These are phyloP conservation scores for Hafferia zeledoni DNA, from an alignment of 2,797 vertebrate genomes.

Conservation along the genomic window DNA sequence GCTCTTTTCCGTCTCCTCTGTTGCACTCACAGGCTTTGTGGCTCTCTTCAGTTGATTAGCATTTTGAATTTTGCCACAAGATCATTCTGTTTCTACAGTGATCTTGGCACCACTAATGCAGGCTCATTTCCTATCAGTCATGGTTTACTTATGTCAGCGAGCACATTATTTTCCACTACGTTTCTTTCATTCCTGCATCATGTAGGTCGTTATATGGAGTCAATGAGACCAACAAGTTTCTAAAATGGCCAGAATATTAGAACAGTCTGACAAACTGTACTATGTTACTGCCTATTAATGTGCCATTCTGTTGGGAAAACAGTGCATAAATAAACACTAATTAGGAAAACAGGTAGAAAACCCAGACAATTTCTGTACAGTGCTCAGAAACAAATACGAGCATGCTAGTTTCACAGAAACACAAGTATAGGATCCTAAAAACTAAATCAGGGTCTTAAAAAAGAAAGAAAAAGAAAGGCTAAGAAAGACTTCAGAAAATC, in stretches of 20 bases:
- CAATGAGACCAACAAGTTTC: slow-evolving; percentile 17
- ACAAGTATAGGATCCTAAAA: neutral
- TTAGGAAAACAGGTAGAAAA: slow-evolving; percentile 17
- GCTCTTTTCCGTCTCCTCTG: neutral
- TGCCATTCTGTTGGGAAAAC: slow-evolving; percentile 17
- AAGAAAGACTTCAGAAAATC: neutral
- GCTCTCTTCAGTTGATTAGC: neutral
- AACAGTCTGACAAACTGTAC: slow-evolving; percentile 10
- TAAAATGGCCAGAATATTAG: slow-evolving; percentile 37
- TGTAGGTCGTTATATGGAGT: slow-evolving; percentile 3
- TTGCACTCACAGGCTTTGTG: neutral
- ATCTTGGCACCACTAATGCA: neutral
- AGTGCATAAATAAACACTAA: slow-evolving; percentile 21
- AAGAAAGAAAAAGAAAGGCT: neutral
- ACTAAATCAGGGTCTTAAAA: neutral
- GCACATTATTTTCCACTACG: neutral
- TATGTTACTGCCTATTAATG: neutral
- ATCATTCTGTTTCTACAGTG: slow-evolving; percentile 56
- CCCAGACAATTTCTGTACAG: neutral
- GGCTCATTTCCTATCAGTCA: slow-evolving; percentile 40
- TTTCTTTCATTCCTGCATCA: slow-evolving; percentile 49
- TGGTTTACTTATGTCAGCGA: slow-evolving; percentile 31
- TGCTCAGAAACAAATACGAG: neutral
- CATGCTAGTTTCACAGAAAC: neutral
- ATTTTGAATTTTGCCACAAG: slow-evolving; percentile 49